Evolutionary conservation across 2,113 vertebrate species (phyloP).

Genomic region (Columba janthina): DNA sequence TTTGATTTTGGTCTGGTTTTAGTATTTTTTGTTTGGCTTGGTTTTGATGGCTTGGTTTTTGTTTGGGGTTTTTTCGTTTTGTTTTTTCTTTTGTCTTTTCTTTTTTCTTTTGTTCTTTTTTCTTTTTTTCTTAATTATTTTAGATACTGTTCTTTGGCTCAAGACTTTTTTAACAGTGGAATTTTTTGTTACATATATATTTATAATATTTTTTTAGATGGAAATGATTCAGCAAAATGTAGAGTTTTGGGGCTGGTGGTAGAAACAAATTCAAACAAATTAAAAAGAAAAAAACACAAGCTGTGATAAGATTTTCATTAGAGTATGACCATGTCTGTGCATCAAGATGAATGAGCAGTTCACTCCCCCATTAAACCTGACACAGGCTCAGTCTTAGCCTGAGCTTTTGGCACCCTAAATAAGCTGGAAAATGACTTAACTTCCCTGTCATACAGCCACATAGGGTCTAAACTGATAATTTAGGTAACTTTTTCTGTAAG

Average conservation of each 20-base stretch:
- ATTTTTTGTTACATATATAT: no score
- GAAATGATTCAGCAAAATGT: background rate
- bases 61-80: no score
- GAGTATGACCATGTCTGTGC: background rate
- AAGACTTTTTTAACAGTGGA: no score
- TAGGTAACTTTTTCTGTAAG: background rate
- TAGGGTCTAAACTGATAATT: background rate
- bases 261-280: background rate
- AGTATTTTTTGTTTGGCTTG: no score
- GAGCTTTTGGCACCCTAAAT: background rate
- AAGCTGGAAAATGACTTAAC: background rate
- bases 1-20: no score
- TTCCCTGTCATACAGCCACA: background rate
- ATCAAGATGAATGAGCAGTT: fast-evolving
- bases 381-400: background rate
- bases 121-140: background rate
- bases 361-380: no score
- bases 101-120: no score
- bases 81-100: no score
- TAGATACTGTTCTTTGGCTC: background rate
- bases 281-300: no score
- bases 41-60: no score
- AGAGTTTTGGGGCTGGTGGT: background rate
- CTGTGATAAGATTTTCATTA: background rate
- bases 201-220: background rate